These are phyloP conservation scores for Actinemys pallida DNA, from an alignment of 2,113 vertebrate species.

Conservation along the genomic window DNA sequence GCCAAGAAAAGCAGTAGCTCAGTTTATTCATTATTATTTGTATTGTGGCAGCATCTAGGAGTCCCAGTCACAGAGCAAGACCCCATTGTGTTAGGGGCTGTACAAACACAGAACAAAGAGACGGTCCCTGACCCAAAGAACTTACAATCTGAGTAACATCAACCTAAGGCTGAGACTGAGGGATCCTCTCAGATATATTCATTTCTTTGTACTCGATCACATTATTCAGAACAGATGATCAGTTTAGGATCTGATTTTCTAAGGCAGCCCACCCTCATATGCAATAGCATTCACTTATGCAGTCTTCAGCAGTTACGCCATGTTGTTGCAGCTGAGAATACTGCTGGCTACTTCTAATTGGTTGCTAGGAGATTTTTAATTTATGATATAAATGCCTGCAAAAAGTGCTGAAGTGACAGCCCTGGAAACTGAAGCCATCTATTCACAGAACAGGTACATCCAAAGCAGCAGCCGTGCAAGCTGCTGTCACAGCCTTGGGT, in stretches of 20 bases:
- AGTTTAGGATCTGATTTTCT: neutral
- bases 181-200: neutral
- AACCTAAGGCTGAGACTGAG: rapidly evolving
- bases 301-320: neutral
- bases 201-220: neutral
- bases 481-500: too few relatives aligned
- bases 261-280: neutral
- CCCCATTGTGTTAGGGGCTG: neutral
- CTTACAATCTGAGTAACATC: neutral
- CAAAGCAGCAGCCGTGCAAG: neutral
- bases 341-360: neutral
- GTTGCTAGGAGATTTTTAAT: neutral
- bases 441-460: neutral
- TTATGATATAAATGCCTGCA: neutral
- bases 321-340: neutral
- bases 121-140: slow-evolving; percentile 10
- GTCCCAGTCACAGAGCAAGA: neutral
- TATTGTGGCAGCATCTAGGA: neutral
- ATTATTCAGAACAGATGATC: neutral
- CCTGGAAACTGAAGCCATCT: neutral
- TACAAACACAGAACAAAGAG: neutral
- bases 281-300: neutral
- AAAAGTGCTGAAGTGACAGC: neutral
- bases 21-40: neutral
- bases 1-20: slow-evolving; percentile 16